Conservation (phyloP, 2,797 vertebrate species). For the Ctenochaetus hawaiiensis region DNA sequence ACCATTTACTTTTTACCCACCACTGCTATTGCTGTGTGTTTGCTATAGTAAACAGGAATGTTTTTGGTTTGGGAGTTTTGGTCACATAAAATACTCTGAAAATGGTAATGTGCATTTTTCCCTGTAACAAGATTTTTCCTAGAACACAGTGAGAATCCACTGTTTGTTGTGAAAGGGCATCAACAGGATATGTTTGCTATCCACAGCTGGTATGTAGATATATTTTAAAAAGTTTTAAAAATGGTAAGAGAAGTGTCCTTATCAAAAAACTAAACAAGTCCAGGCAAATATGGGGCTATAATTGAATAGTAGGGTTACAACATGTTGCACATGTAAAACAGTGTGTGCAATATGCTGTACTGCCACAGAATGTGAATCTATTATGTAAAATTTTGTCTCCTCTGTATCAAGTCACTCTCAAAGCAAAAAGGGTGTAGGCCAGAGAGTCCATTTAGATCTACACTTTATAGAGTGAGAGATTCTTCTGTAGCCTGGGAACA, state of each 20-base stretch:
- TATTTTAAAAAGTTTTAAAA: background rate
- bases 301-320: background rate
- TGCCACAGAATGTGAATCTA: constrained; percentile 1
- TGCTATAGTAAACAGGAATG: too few species aligned
- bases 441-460: constrained; percentile 36
- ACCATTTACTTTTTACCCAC: too few species aligned
- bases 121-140: too few species aligned
- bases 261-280: background rate
- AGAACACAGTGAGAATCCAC: too few species aligned
- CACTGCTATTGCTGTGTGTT: too few species aligned
- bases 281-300: background rate
- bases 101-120: too few species aligned
- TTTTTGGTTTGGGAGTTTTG: too few species aligned
- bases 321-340: background rate
- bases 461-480: constrained; percentile 57
- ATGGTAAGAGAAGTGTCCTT: background rate
- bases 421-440: constrained; percentile 62
- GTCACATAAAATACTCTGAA: too few species aligned
- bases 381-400: constrained; percentile 27
- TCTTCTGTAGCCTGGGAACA: constrained; percentile 18
- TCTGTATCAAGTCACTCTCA: constrained; percentile 36
- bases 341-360: background rate
- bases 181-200: too few species aligned
- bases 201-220: too few species aligned
- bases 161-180: too few species aligned